Evolutionary conservation across 2,888 invertebrate species (phyloP).

Genomic region (Seira sanloemensis): DNA sequence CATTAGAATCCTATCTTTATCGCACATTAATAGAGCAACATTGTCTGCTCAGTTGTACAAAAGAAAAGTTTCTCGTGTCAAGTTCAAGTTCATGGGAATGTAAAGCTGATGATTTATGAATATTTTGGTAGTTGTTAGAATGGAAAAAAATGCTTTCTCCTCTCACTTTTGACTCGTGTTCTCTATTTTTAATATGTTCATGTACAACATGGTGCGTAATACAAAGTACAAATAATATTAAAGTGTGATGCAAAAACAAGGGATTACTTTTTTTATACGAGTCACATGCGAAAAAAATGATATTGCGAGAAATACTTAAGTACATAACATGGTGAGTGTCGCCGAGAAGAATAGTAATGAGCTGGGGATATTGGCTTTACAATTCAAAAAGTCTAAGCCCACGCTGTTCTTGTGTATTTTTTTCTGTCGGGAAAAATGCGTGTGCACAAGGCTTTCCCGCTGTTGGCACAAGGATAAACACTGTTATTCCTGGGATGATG

Average conservation of each 20-base stretch:
- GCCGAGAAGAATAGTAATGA: neutral
- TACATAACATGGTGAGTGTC: too few relatives aligned
- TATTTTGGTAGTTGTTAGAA: neutral
- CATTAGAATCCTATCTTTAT: neutral
- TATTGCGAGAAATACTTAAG: neutral
- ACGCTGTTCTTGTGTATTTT: neutral
- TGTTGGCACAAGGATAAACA: neutral
- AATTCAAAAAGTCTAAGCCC: neutral
- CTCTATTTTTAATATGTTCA: neutral
- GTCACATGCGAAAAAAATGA: neutral
- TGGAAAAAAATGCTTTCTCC: neutral
- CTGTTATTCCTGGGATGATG: neutral
- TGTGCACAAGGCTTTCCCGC: neutral
- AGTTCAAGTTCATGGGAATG: neutral
- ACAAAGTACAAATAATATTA: neutral
- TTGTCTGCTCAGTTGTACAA: neutral
- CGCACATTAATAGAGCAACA: neutral
- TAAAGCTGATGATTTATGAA: neutral
- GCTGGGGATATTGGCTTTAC: neutral
- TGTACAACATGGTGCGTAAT: neutral
- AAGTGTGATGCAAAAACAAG: neutral
- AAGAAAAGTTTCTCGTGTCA: neutral
- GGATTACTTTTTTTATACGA: neutral
- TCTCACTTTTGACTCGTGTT: neutral
- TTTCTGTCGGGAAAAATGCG: neutral